A percentile compares a stretch with the other conserved stretches of the same genome.
These are phyloP conservation scores for Andrena camellia DNA, from an alignment of 2,888 invertebrate species.

Conservation along the genomic window DNA sequence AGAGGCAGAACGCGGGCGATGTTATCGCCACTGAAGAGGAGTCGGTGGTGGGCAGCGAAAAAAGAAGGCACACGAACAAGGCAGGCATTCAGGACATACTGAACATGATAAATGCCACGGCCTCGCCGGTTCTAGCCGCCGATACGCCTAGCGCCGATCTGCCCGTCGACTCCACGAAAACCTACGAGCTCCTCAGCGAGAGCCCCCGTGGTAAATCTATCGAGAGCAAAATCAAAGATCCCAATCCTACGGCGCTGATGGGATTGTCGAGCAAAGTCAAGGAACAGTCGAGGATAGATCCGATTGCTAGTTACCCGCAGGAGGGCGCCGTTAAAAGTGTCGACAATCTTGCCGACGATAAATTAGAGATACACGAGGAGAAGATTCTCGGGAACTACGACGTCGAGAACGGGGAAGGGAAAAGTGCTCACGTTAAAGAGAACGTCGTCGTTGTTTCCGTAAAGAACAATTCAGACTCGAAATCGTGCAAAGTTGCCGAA, in stretches of 20 bases:
- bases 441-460: slow-evolving; percentile 37
- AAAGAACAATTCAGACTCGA: slow-evolving; percentile 15
- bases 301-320: slow-evolving; percentile 37
- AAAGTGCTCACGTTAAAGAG: slow-evolving; percentile 12
- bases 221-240: slow-evolving; percentile 43
- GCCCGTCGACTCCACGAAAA: slow-evolving; percentile 77
- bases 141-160: slow-evolving; percentile 78
- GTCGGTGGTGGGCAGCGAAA: slow-evolving; percentile 63
- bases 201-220: slow-evolving; percentile 12
- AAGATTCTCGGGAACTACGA: slow-evolving; percentile 48
- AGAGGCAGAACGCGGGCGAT: slow-evolving; percentile 54
- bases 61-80: slow-evolving; percentile 71
- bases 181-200: slow-evolving; percentile 67
- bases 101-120: slow-evolving; percentile 80
- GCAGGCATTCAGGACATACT: slow-evolving; percentile 80
- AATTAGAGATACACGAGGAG: slow-evolving; percentile 63
- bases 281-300: slow-evolving; percentile 14
- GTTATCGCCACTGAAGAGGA: slow-evolving; percentile 58
- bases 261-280: slow-evolving; percentile 14
- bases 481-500: slow-evolving; percentile 62
- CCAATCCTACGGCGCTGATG: background rate
- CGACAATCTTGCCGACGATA: slow-evolving; percentile 44
- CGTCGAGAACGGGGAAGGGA: slow-evolving; percentile 10
- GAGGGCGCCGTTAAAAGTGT: slow-evolving; percentile 5
- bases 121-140: slow-evolving; percentile 77